phyloP scores from a whole-genome alignment of 2,113 vertebrate species.

The Serinus canaria region DNA sequence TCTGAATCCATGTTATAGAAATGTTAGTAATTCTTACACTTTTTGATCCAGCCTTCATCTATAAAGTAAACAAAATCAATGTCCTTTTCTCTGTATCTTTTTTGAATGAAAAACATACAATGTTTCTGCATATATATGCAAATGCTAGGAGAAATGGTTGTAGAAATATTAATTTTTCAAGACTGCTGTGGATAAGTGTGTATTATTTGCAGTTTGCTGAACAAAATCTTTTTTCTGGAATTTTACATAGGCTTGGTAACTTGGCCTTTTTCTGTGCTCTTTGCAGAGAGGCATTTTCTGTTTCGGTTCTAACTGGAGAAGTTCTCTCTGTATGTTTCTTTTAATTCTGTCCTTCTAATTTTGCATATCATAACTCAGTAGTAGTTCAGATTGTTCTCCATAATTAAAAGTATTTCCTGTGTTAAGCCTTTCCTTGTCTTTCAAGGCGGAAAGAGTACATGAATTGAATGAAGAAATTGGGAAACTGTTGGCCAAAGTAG shows the following conservation, averaged over 20 bases:
- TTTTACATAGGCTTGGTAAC: background rate
- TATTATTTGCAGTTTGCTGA: background rate
- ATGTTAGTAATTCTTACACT: background rate
- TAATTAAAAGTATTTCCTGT: background rate
- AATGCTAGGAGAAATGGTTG: background rate
- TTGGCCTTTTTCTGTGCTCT: background rate
- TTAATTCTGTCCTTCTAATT: background rate
- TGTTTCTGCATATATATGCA: background rate
- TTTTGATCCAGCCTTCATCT: background rate
- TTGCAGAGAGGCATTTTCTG: background rate
- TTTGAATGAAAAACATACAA: accelerated
- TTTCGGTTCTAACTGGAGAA: background rate
- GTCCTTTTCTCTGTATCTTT: background rate
- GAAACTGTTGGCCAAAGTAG: slow-evolving; percentile 93
- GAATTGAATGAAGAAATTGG: slow-evolving; percentile 99
- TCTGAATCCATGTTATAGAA: background rate
- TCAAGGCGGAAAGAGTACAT: slow-evolving; percentile 94
- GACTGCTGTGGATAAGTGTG: background rate
- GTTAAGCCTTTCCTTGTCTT: background rate
- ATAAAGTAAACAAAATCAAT: background rate
- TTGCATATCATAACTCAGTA: background rate
- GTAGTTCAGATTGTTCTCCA: background rate
- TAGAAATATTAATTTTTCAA: background rate
- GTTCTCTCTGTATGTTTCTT: background rate
- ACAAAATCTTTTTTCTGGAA: background rate